These are phyloP conservation scores for Catostylus mosaicus DNA, from an alignment of 30 jellyfish, hydroid and myxozoan species.

Conservation along the genomic window DNA sequence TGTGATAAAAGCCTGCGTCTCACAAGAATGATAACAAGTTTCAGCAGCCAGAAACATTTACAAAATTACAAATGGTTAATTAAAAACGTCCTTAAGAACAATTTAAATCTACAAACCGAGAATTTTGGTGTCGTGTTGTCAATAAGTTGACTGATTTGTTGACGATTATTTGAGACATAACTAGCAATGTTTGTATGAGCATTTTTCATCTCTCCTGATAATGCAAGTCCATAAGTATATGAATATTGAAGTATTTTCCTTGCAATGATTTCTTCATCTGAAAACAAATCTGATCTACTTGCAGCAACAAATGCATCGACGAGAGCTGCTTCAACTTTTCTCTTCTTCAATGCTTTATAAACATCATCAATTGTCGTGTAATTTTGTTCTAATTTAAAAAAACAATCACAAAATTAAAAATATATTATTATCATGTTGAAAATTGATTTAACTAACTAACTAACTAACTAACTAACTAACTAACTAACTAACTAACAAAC, in stretches of 20 bases:
- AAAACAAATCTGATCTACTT: slow-evolving; percentile 49
- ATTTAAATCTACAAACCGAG: slow-evolving; percentile 6
- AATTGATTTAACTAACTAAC: too few relatives aligned
- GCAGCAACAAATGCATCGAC: slow-evolving; percentile 68
- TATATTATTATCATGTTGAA: too few relatives aligned
- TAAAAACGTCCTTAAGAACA: background rate
- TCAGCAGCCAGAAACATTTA: background rate
- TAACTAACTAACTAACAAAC: too few relatives aligned
- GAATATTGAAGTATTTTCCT: slow-evolving; percentile 32
- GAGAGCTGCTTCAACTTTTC: slow-evolving; percentile 51
- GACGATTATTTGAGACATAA: slow-evolving; percentile 44
- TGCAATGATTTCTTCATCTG: slow-evolving; percentile 20
- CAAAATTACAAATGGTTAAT: too few relatives aligned
- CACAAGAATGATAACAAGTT: background rate
- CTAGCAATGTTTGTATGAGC: slow-evolving; percentile 14
- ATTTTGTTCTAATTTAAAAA: slow-evolving; percentile 14
- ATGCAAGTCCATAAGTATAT: slow-evolving; percentile 51
- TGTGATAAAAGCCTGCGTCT: background rate
- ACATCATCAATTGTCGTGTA: slow-evolving; percentile 47
- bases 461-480: too few relatives aligned
- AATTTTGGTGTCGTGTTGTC: slow-evolving; percentile 25
- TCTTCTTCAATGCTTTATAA: slow-evolving; percentile 34
- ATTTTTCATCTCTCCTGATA: slow-evolving; percentile 60
- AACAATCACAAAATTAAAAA: too few relatives aligned
- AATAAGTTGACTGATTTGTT: slow-evolving; percentile 36